Base-by-base conservation (phyloP, 2,888 invertebrate species). In the Phyllotreta striolata region DNA sequence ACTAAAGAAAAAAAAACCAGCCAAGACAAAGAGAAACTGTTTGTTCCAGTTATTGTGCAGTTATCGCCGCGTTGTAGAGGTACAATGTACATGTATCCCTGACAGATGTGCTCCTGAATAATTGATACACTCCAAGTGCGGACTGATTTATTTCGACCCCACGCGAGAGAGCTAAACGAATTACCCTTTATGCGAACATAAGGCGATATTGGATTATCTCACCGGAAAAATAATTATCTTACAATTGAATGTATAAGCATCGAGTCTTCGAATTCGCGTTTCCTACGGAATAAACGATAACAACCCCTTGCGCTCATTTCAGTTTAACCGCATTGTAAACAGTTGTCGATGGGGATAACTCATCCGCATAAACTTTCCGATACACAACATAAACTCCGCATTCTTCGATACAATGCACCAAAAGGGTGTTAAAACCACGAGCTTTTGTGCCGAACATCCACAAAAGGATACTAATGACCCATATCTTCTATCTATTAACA, bases 21-120 rank as follows among this genome's bases (percentile, higher is more conserved):
- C 66, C 63, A 70, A 71, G 72, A 70, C 67, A 70, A 66, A 68
- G 63, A 71, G 70, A 70, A 72, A 72, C 71, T 73, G 73, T 68
- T 71, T 70, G 70, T 72, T 74, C 71, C 71, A 67, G 69, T 72
- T 68, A 72, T 75, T 76, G 72, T 72, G 66, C 73, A 65, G 68
- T 68, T 70, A 70, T 70, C 67, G 68, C 70, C 68, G 60, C 68
- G 70, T 73, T 72, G 71, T 71, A 63, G 67, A n/a, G n/a, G n/a
- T n/a, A n/a, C n/a, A n/a, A n/a, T n/a, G 63, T 70, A 71, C 70
- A 77, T 4, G 24, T 78, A 77, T 77, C 76, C 73, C 73, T 74
- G 78, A 78, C 80, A 80, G 80, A 80, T 80, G 80, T 75, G 78
- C 70, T 70, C 62, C 69, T 79, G 78, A 78, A 79, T 80, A 80